A percentile compares a stretch with the other conserved stretches of the same genome.
phyloP scores from a whole-genome alignment of 2,888 invertebrate species.

The Slavum lentiscoides region DNA sequence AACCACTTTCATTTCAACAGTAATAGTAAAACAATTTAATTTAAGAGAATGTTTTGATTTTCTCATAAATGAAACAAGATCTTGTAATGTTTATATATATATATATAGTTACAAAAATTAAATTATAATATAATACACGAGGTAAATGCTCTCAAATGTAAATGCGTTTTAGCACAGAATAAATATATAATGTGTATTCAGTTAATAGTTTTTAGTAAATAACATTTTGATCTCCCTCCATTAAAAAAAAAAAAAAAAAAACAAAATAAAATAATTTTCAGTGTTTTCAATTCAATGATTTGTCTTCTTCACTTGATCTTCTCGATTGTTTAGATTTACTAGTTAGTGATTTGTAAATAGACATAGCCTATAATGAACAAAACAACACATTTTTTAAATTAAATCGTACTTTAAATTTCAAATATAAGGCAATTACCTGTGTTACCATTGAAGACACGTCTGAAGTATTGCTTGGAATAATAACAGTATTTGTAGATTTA shows the following conservation, averaged over 20 bases:
- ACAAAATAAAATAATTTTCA: slow-evolving; percentile 12
- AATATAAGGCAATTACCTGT: slow-evolving; percentile 65
- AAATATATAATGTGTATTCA: no score
- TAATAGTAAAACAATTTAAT: neutral
- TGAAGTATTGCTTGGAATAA: slow-evolving; percentile 87
- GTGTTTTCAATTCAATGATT: slow-evolving; percentile 31
- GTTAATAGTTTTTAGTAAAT: slow-evolving; percentile 15
- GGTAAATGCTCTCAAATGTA: slow-evolving; percentile 7
- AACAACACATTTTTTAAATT: slow-evolving; percentile 1
- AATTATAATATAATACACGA: slow-evolving; percentile 15
- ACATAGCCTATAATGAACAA: slow-evolving; percentile 37
- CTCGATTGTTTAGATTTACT: slow-evolving; percentile 19
- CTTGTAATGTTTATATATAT: slow-evolving; percentile 3
- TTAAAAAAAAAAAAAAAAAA: neutral
- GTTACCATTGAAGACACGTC: slow-evolving; percentile 78
- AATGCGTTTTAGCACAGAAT: neutral
- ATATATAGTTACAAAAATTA: neutral
- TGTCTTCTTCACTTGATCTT: slow-evolving; percentile 32
- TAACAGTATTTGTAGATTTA: slow-evolving; percentile 89
- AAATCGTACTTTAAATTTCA: neutral
- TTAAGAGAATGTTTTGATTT: neutral
- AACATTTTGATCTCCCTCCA: neutral
- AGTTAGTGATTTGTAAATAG: slow-evolving; percentile 39
- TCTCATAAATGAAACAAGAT: neutral
- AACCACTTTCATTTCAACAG: no score